Evolutionary conservation across 2,113 vertebrate genomes (phyloP).

Genomic region (Puffinus mauretanicus): DNA sequence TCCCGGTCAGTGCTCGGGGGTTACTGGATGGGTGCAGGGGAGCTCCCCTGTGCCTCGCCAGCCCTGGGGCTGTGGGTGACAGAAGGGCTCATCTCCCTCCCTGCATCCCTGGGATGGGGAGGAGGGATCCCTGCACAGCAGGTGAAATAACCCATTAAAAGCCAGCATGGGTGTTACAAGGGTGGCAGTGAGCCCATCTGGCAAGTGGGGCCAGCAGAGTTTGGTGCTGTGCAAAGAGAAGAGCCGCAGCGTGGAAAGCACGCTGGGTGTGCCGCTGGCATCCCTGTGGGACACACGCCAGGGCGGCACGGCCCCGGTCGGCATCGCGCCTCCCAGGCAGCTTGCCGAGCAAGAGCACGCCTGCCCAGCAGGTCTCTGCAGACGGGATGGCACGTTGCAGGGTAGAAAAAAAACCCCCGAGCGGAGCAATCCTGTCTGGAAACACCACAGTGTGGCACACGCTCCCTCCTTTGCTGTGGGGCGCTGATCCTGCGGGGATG

Average conservation of each 20-base stretch:
- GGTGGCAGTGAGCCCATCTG: not conserved
- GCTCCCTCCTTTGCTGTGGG: not conserved
- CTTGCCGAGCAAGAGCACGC: not conserved
- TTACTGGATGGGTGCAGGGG: not conserved
- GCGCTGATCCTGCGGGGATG: not conserved
- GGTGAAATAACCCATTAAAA: not conserved
- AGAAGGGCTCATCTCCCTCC: not conserved
- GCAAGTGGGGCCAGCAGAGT: too few relatives aligned
- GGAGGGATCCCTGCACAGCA: not conserved
- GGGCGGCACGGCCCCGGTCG: not conserved
- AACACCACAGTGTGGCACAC: not conserved
- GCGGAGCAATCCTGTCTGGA: not conserved
- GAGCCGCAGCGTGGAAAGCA: not conserved
- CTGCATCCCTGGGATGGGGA: accelerated
- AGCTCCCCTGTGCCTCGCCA: accelerated
- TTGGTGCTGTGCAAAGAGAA: not conserved
- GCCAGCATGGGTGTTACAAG: not conserved
- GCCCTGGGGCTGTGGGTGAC: too few relatives aligned
- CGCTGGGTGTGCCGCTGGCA: not conserved
- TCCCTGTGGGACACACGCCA: not conserved
- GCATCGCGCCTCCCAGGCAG: not conserved
- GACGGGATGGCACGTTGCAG: accelerated
- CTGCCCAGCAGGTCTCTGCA: not conserved
- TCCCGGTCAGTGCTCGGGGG: accelerated
- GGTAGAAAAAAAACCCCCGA: not conserved